Evolutionary conservation across 1,140 invertebrate genomes (phyloP).

Genomic region (Lepeophtheirus salmonis): DNA sequence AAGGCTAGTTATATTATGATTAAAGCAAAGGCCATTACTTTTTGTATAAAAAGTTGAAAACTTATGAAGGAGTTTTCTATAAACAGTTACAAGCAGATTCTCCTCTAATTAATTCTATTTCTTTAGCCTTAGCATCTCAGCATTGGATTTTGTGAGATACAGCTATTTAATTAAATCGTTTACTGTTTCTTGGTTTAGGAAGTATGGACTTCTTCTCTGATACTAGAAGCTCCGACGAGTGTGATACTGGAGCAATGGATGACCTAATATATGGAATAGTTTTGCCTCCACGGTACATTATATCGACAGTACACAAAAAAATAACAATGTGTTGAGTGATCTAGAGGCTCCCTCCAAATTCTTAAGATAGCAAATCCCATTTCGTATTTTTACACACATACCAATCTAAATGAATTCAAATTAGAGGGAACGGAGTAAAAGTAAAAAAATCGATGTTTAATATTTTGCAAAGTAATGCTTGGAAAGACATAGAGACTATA

Average conservation of each 20-base stretch:
- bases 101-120: slow-evolving; percentile 18
- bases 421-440: no score
- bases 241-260: neutral
- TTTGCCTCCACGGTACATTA: neutral
- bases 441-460: no score
- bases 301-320: neutral
- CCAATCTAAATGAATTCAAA: no score
- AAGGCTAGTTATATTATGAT: neutral
- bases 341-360: slow-evolving; percentile 19
- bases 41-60: neutral
- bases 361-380: slow-evolving; percentile 20
- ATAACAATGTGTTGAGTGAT: slow-evolving; percentile 13
- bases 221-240: neutral
- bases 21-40: neutral
- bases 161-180: slow-evolving; percentile 7
- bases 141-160: slow-evolving; percentile 17
- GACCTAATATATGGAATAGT: neutral
- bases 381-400: slow-evolving; percentile 9
- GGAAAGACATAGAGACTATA: no score
- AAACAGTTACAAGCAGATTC: slow-evolving; percentile 3
- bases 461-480: no score
- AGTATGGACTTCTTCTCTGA: neutral
- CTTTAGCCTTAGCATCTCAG: slow-evolving; percentile 18
- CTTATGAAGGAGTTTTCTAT: neutral
- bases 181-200: neutral